Evolutionary conservation across 2,888 invertebrate genomes (phyloP), one percentile per base, ranked within the genome.

Genomic region (Orthonevra nobilis): DNA sequence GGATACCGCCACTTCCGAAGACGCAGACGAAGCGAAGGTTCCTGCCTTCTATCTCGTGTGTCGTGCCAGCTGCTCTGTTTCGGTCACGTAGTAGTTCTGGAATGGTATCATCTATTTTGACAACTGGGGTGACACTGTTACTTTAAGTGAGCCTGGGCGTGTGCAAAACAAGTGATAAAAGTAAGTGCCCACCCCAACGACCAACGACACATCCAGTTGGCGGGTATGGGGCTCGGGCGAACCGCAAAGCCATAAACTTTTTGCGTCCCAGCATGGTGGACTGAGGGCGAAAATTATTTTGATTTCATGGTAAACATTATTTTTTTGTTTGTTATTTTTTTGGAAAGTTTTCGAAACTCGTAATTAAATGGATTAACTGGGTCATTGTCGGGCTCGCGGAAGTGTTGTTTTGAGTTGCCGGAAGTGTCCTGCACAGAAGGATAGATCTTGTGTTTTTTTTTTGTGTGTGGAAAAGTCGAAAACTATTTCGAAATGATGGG

Each of bases 1-100:
- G 48, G 58, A 70, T 70, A 68, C 75, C 61, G 19, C 32, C 14
- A 58, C 26, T 52, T 64, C 56, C 52, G 50, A 34, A 50, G 46
- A 48, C 6, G 23, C 12, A 9, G 23, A 17, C 23, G 14, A 7
- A 42, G 61, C 12, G n/a, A n/a, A 40, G 38, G 44, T 40, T 61
- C 68, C 52, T 46, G 42, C 38, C 40, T 44, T 19, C 20, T 50
- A 58, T 48, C 42, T 40, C 48, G 68, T 48, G 44, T 38, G 40
- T 5, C 23, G 23, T 23, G 23, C 23, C 26, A 30, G 26, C 26
- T 19, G 15, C 46, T 54, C 9, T 30, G 79, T 52, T 66, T 61
- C 48, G 66, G 72, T 79, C 77, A 79, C 77, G 77, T 79, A 60
- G 77, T 73, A 79, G 66, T 64, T 79, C 66, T 61, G n/a, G 73